phyloP scores from a whole-genome alignment of 2,888 invertebrate genomes.

The Drosophila nigricruria region DNA sequence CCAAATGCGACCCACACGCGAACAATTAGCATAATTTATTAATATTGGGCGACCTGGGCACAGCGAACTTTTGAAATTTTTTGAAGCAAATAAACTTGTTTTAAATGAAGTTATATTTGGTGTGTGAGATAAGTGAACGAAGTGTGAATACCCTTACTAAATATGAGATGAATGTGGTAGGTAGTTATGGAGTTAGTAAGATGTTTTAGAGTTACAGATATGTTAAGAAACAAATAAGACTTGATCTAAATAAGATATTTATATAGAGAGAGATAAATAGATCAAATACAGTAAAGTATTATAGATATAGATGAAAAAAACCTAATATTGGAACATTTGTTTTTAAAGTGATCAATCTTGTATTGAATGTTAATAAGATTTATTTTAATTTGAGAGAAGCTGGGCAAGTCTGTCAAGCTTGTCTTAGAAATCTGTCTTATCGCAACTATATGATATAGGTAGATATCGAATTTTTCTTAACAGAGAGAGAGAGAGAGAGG shows the following conservation, averaged over 20 bases:
- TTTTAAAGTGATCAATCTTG: too few relatives aligned
- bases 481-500: too few relatives aligned
- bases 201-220: background rate
- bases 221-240: background rate
- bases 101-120: conserved; percentile 4
- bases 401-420: too few relatives aligned
- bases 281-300: too few relatives aligned
- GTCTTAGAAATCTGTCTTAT: too few relatives aligned
- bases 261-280: too few relatives aligned
- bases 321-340: background rate
- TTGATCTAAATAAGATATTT: background rate
- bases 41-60: conserved; percentile 42
- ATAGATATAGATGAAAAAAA: background rate
- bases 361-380: too few relatives aligned
- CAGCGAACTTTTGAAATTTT: background rate
- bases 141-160: background rate
- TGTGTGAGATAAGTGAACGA: background rate
- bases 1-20: conserved; percentile 54
- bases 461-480: too few relatives aligned
- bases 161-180: background rate
- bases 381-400: too few relatives aligned
- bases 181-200: too few relatives aligned
- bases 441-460: too few relatives aligned
- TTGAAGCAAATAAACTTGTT: conserved; percentile 45
- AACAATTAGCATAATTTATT: conserved; percentile 66